Base-by-base conservation (phyloP, 2,113 vertebrate genomes). In the Lepus timidus region DNA sequence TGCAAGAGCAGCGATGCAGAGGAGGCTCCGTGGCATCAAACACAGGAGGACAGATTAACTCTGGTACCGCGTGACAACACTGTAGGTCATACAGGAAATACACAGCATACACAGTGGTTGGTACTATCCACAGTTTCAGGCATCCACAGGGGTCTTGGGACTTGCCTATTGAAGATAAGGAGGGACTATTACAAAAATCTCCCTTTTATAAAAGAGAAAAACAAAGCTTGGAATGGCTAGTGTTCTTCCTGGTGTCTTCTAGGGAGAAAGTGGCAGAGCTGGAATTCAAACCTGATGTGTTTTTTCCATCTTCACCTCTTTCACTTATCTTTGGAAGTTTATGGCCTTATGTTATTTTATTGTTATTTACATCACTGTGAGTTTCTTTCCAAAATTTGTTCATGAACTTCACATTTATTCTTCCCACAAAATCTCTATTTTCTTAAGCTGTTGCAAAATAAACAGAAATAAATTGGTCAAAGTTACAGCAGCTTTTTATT, bases 391-490 rank as follows among this genome's bases (percentile, higher is more conserved):
- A 85, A 20, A 9, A n/a, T 73, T 71, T 70, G n/a, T 74, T 81
- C 83, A 67, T 88, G 52, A 79, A 94, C 6, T 85, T 88, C 61
- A 85, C 55, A 62, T 61, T 65, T 71, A 85, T 74, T 79, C 68
- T 61, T 85, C 49, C 39, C 55, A 39, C 3, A 87, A 88, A 88
- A 90, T 4, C 25, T 95, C 33, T 67, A 64, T 92, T 73, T 94
- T 94, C 82, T 90, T 85, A 85, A 58, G 39, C 33, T 88, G 17
- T 70, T 91, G 44, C n/a, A 92, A 79, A 58, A 78, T 81, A 91
- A 94, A 82, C 33, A 52, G n/a, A 78, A 93, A 85, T 52, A 68
- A 91, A 68, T 65, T 49, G 52, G 51, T 61, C 85, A 61, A 78
- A 94, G 80, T 0, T 75, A 75, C 2, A 39, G 25, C 27, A 65